These are phyloP conservation scores for Mya arenaria DNA, from an alignment of 1,140 invertebrate species.

Conservation along the genomic window DNA sequence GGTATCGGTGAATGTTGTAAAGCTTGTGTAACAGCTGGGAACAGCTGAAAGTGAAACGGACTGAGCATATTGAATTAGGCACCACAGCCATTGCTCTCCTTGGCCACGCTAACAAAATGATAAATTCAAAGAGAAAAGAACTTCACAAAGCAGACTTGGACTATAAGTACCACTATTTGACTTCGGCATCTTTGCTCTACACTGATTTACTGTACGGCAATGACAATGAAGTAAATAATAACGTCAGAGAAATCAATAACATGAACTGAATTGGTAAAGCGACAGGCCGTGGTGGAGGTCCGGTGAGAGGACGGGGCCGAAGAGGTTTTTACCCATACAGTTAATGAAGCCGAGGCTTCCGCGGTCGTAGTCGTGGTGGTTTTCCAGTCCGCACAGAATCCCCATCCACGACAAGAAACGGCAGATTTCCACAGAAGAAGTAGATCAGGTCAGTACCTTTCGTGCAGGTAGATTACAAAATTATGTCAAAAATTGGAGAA, in stretches of 20 bases:
- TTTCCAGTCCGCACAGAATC: too few relatives aligned
- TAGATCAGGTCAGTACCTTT: constrained; percentile 19
- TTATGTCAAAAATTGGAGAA: constrained; percentile 39
- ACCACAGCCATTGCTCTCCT: too few relatives aligned
- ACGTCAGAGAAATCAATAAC: constrained; percentile 27
- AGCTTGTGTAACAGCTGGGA: too few relatives aligned
- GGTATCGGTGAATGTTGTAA: too few relatives aligned
- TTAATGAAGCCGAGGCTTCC: too few relatives aligned
- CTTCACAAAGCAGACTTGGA: constrained; percentile 1
- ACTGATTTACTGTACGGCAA: constrained; percentile 18
- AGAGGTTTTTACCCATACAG: too few relatives aligned
- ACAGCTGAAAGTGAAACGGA: too few relatives aligned
- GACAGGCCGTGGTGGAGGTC: neutral
- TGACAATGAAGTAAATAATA: constrained; percentile 4
- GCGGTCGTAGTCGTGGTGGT: too few relatives aligned
- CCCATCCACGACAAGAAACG: constrained; percentile 41
- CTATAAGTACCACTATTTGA: constrained; percentile 22
- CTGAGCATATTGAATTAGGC: too few relatives aligned
- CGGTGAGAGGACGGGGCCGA: too few relatives aligned
- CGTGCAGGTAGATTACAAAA: constrained; percentile 4
- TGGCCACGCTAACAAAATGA: too few relatives aligned
- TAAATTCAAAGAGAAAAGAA: too few relatives aligned
- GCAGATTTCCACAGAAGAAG: neutral
- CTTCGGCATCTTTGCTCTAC: neutral
- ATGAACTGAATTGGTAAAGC: constrained; percentile 9